Evolutionary conservation across 2,113 vertebrate genomes (phyloP).

Genomic region (Nansenia antarctica): DNA sequence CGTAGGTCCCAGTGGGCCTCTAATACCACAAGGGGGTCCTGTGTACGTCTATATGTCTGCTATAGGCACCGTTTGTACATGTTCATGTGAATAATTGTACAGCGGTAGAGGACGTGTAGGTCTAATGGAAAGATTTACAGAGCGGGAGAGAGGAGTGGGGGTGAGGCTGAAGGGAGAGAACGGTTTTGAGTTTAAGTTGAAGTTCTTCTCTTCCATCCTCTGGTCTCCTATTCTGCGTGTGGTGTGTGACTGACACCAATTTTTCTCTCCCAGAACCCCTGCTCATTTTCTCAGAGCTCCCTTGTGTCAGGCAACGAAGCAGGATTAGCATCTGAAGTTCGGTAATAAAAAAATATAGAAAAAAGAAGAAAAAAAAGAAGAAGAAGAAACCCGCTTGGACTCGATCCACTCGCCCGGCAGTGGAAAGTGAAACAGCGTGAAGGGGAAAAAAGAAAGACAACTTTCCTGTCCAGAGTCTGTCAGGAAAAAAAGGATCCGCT

Average conservation of each 20-base stretch:
- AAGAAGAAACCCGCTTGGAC: conserved; percentile 40
- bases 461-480: conserved; percentile 51
- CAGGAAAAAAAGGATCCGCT: conserved; percentile 47
- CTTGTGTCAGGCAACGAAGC: conserved; percentile 56
- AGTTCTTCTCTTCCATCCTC: conserved; percentile 26
- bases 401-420: conserved; percentile 37
- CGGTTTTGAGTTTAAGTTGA: conserved; percentile 10
- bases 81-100: not conserved
- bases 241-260: conserved; percentile 51
- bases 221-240: conserved; percentile 31
- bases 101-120: not conserved
- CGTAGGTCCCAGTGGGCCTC: not conserved
- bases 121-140: conserved; percentile 12
- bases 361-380: too few species aligned
- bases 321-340: conserved; percentile 64
- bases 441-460: conserved; percentile 54
- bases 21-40: too few species aligned
- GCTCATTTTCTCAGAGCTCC: conserved; percentile 61
- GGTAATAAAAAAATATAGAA: conserved; percentile 62
- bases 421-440: conserved; percentile 28
- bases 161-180: conserved; percentile 29
- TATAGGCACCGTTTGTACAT: not conserved
- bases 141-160: conserved; percentile 8
- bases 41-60: not conserved
- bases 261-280: conserved; percentile 56